These are phyloP conservation scores for Pseudochaenichthys georgianus DNA, from an alignment of 2,797 vertebrate genomes.

Conservation along the genomic window DNA sequence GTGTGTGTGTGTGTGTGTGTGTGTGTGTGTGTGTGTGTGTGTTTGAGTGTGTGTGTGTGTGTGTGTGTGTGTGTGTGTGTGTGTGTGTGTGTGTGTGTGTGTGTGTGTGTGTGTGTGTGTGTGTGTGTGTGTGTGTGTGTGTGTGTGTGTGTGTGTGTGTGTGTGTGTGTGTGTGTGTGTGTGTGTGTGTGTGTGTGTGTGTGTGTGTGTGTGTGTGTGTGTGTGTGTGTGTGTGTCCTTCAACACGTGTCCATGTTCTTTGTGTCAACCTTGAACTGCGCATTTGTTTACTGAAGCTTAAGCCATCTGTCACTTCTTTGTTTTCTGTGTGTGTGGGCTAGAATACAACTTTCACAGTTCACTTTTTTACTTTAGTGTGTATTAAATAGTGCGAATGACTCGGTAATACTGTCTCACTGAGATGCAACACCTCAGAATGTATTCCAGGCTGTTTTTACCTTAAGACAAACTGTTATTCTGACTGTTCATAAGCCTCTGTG, in stretches of 20 bases:
- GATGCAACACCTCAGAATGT: not conserved
- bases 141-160: slow-evolving; percentile 33
- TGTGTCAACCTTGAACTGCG: slow-evolving; percentile 64
- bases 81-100: slow-evolving; percentile 42
- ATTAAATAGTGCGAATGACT: not conserved
- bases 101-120: slow-evolving; percentile 22
- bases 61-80: slow-evolving; percentile 19
- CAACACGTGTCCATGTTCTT: slow-evolving; percentile 52
- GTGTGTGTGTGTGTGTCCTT: slow-evolving; percentile 58
- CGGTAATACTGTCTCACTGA: not conserved
- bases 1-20: no score
- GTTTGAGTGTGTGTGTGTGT: not conserved
- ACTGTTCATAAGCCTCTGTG: not conserved
- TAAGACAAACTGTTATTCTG: not conserved
- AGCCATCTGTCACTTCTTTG: slow-evolving; percentile 48
- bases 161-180: slow-evolving; percentile 38
- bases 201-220: slow-evolving; percentile 26
- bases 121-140: slow-evolving; percentile 43
- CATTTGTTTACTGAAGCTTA: slow-evolving; percentile 62
- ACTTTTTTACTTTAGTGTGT: slow-evolving; percentile 13
- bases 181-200: slow-evolving; percentile 41
- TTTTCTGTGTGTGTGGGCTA: slow-evolving; percentile 1
- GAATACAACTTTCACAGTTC: not conserved
- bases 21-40: no score
- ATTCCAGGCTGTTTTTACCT: not conserved